Conservation (phyloP, 92 coral and sea anemone genomes). For the Actinostola sp. region DNA sequence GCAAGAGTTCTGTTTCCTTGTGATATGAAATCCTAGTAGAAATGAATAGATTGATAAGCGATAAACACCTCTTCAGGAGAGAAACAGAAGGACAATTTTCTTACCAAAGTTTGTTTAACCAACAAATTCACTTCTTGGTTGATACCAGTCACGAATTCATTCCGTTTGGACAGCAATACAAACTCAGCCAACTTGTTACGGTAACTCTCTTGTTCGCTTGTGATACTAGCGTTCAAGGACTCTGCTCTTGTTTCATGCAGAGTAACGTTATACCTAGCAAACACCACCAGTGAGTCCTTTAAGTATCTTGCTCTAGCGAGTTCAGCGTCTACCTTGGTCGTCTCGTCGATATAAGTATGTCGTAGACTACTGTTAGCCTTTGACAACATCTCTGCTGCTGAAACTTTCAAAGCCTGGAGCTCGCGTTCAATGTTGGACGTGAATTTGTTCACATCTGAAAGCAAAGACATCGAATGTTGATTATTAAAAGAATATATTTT, state of each 20-base stretch:
- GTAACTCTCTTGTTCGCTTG: constrained; percentile 19
- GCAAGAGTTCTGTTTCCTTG: constrained; percentile 21
- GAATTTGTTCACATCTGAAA: constrained; percentile 44
- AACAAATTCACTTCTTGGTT: constrained; percentile 33
- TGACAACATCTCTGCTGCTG: constrained; percentile 41
- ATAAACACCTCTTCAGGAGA: not conserved
- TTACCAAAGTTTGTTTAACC: constrained; percentile 71
- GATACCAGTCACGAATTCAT: constrained; percentile 16
- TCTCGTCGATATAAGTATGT: constrained; percentile 18
- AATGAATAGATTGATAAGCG: not conserved
- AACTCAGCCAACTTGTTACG: constrained; percentile 32
- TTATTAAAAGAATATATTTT: too few relatives aligned
- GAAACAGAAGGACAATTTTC: not conserved
- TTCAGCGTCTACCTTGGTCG: constrained; percentile 37
- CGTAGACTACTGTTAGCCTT: constrained; percentile 26
- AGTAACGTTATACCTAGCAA: constrained; percentile 46
- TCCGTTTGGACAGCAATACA: not conserved
- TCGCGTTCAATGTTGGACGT: constrained; percentile 35
- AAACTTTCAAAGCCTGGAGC: constrained; percentile 35
- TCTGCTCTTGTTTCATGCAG: constrained; percentile 39
- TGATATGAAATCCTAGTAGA: constrained; percentile 39
- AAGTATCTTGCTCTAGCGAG: constrained; percentile 22
- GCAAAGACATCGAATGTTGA: too few relatives aligned
- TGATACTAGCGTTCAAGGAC: constrained; percentile 41
- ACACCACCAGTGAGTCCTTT: constrained; percentile 25